These are phyloP conservation scores for Steatocranus sp. DNA, from an alignment of 2,797 vertebrate species.

Conservation along the genomic window DNA sequence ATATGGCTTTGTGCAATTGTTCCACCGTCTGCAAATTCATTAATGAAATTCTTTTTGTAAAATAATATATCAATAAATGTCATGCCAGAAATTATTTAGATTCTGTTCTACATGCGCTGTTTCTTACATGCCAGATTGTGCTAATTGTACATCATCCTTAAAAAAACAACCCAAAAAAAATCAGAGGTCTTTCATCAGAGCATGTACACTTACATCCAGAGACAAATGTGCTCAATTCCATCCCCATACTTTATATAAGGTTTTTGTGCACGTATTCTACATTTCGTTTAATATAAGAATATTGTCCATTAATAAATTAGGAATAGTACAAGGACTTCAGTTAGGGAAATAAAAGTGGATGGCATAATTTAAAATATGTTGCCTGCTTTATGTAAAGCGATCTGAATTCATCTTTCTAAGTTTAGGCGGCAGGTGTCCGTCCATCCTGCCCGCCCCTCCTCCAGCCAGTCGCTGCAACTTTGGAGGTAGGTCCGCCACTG, in stretches of 20 bases:
- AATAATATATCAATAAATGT: conserved; percentile 86
- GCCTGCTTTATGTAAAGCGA: conserved; percentile 87
- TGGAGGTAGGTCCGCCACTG: conserved; percentile 95
- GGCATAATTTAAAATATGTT: conserved; percentile 47
- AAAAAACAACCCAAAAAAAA: conserved; percentile 32
- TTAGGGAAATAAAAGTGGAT: conserved; percentile 25
- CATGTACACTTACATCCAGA: conserved; percentile 74
- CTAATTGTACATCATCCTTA: conserved; percentile 77
- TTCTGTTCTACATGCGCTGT: conserved; percentile 91
- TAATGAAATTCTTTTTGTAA: conserved; percentile 79
- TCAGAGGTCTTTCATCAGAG: conserved; percentile 70
- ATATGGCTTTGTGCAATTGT: conserved; percentile 77
- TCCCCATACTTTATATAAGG: conserved; percentile 69
- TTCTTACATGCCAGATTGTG: conserved; percentile 86
- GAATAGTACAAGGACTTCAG: conserved; percentile 59
- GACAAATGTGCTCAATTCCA: conserved; percentile 70
- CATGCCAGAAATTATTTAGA: conserved; percentile 86
- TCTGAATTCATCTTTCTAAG: conserved; percentile 99
- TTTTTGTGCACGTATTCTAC: conserved; percentile 69
- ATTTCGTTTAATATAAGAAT: conserved; percentile 72
- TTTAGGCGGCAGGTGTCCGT: conserved; percentile 94
- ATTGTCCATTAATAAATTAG: conserved; percentile 73
- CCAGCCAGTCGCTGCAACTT: conserved; percentile 96
- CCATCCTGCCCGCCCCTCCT: conserved; percentile 85
- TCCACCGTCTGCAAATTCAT: conserved; percentile 61